These are phyloP conservation scores for Pseudopipra pipra DNA, from an alignment of 2,113 vertebrate species.

Conservation along the genomic window DNA sequence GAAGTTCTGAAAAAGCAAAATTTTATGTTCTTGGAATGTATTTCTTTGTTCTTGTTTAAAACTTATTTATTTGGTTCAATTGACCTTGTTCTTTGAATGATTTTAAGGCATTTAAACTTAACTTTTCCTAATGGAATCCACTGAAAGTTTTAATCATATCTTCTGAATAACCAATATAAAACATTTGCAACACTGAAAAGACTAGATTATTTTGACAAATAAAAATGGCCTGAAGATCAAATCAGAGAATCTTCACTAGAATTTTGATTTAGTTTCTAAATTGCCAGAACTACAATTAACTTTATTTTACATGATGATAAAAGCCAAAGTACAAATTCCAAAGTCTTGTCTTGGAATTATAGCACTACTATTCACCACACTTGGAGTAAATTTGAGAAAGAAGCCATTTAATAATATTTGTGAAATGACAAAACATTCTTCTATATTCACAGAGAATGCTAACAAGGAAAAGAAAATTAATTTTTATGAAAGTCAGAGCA, in stretches of 20 bases:
- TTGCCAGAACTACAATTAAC: not conserved
- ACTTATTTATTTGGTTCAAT: not conserved
- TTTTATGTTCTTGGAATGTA: not conserved
- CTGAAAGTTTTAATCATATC: not conserved
- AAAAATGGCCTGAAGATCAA: not conserved
- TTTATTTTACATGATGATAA: not conserved
- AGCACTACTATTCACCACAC: not conserved
- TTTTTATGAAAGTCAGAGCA: not conserved
- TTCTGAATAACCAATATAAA: not conserved
- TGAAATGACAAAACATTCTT: not conserved
- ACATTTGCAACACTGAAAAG: not conserved
- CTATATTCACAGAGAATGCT: not conserved
- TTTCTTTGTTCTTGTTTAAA: not conserved
- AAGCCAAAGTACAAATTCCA: not conserved
- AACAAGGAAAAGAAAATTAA: not conserved
- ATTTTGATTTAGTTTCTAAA: not conserved
- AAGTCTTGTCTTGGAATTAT: not conserved
- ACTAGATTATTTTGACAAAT: not conserved
- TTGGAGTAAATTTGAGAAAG: not conserved
- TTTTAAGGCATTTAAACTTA: not conserved
- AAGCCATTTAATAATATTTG: not conserved
- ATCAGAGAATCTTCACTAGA: not conserved
- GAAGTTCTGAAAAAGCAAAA: not conserved
- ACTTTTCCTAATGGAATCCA: not conserved
- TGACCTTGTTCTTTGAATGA: not conserved